Percentiles rank a stretch among this genome's conserved stretches.
These are phyloP conservation scores for Zosterops borbonicus DNA, from an alignment of 2,113 vertebrate species.

Conservation along the genomic window DNA sequence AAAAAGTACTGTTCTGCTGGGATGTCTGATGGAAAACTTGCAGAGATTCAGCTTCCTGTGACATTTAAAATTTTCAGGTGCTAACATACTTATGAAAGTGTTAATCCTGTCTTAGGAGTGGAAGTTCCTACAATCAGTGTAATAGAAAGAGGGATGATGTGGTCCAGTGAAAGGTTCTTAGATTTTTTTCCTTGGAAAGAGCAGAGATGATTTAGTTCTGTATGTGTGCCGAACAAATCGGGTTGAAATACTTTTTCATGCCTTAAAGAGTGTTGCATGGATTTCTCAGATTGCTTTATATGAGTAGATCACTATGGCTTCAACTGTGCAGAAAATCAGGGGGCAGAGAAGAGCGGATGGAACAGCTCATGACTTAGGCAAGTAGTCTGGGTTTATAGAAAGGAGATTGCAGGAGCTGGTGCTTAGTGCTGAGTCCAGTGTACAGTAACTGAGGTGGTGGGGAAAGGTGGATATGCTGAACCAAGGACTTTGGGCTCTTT, in stretches of 20 bases:
- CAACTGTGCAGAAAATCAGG: neutral
- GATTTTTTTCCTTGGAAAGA: neutral
- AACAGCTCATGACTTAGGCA: neutral
- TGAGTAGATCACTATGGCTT: rapidly evolving
- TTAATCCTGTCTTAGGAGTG: neutral
- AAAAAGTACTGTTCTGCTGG: neutral
- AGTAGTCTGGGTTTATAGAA: neutral
- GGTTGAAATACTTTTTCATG: neutral
- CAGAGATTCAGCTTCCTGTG: neutral
- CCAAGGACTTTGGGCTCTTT: neutral
- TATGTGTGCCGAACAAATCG: neutral
- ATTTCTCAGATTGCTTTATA: neutral
- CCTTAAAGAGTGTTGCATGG: neutral
- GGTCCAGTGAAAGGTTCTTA: neutral
- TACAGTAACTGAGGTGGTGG: neutral
- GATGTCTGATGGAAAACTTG: neutral
- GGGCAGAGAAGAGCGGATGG: neutral
- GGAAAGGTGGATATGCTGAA: neutral
- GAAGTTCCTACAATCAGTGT: neutral
- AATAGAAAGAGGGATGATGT: neutral
- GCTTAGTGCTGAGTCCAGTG: neutral
- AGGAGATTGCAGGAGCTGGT: neutral
- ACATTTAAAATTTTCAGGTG: neutral
- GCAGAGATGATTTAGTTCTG: neutral
- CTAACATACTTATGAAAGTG: neutral